Base-by-base conservation (phyloP, 2,888 invertebrate genomes). In the Uloborus plumipes region DNA sequence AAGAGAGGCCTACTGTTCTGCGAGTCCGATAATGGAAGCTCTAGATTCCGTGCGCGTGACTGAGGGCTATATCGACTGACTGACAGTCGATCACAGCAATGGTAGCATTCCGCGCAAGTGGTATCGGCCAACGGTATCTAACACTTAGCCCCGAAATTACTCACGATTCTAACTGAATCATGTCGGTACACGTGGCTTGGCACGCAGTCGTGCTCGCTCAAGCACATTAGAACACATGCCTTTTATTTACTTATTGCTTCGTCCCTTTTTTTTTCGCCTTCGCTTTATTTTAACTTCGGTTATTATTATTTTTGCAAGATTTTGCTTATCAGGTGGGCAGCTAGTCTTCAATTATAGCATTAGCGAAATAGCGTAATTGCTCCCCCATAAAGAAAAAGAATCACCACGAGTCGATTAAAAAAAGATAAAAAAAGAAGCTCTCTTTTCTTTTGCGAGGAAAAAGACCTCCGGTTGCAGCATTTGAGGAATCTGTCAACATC, bases 251-350 rank as follows among this genome's bases (percentile, higher is more conserved):
- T 76, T 76, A 50, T 64, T 65, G 69, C 39, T 70, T 74, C 39
- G 39, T 39, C 49, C 64, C 73, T 79, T 80, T 72, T 70, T n/a
- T 65, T 61, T 47, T 47, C 61, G 22, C 53, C 67, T 65, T 53
- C 62, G 73, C 70, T 64, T 74, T 74, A 55, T 64, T 74, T 55
- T 69, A 65, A 70, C 65, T 62, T 59, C 58, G 18, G 50, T 81
- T 81, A 74, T 74, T 80, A 70, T 70, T 66, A 67, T 78, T 78
- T 74, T 74, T 69, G 79, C 80, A 55, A 74, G 80, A 80, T 69
- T 80, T 80, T 80, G 80, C 73, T 74, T 80, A 80, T 80, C 80
- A 80, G 62, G 73, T 80, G 80, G 80, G 80, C 67, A 71, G 81
- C 58, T 61, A 81, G 74, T 58, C 75, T 18, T 50, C 81, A 81